Evolutionary conservation across 2,113 vertebrate genomes (phyloP).

Genomic region (Setophaga coronata): DNA sequence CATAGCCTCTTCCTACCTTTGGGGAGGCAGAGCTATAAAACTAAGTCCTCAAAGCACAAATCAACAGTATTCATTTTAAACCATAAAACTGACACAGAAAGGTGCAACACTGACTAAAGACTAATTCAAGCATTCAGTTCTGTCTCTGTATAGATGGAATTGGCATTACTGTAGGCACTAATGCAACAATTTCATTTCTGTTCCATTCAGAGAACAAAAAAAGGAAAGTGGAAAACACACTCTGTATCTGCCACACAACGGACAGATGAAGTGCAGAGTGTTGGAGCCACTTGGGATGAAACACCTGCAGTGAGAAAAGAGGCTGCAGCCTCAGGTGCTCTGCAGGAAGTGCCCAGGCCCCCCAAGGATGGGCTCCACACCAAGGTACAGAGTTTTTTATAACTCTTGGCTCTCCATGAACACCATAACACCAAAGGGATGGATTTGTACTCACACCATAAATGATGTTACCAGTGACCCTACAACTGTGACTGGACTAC

Average conservation of each 20-base stretch:
- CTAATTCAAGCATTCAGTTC: neutral
- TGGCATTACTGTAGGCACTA: neutral
- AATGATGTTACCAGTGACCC: neutral
- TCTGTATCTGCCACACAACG: neutral
- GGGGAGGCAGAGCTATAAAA: neutral
- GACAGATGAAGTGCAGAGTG: neutral
- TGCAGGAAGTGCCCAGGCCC: neutral
- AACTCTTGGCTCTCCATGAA: neutral
- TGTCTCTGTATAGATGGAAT: neutral
- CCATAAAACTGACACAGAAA: neutral
- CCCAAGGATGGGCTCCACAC: neutral
- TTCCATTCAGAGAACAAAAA: neutral
- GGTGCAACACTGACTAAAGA: neutral
- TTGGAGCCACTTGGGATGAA: neutral
- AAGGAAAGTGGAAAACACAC: neutral
- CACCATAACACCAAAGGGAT: neutral
- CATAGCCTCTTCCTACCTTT: neutral
- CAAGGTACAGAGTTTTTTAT: neutral
- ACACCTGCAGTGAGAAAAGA: neutral
- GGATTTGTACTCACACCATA: neutral
- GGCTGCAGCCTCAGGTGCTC: neutral
- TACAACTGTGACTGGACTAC: neutral
- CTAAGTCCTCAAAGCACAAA: neutral
- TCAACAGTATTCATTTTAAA: neutral
- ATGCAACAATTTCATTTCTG: neutral